Conservation (phyloP, 2,113 vertebrate species). For the Chaetodon auriga region DNA sequence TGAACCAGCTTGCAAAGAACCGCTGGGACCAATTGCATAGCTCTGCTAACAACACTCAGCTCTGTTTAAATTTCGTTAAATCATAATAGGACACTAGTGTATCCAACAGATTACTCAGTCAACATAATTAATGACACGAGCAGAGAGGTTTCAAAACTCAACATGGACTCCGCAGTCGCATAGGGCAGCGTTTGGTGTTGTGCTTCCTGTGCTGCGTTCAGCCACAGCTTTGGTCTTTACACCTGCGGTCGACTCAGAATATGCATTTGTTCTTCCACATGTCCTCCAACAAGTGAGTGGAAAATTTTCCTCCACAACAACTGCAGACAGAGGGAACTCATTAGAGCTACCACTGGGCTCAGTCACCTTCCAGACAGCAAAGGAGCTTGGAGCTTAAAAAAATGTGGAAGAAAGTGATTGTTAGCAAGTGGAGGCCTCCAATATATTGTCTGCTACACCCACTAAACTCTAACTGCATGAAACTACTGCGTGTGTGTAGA, state of each 20-base stretch:
- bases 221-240: constrained; percentile 29
- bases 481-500: neutral
- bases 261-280: constrained; percentile 53
- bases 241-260: constrained; percentile 49
- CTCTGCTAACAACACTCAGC: neutral
- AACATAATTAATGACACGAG: neutral
- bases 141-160: neutral
- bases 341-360: constrained; percentile 50
- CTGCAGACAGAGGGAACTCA: constrained; percentile 54
- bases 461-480: neutral
- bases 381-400: neutral
- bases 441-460: neutral
- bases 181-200: neutral
- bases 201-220: neutral
- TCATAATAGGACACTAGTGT: neutral
- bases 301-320: constrained; percentile 68
- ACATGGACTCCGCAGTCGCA: neutral
- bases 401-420: neutral
- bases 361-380: constrained; percentile 34
- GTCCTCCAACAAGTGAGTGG: constrained; percentile 54
- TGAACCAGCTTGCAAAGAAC: neutral
- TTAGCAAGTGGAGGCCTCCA: neutral
- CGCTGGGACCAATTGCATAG: neutral
- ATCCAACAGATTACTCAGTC: neutral
- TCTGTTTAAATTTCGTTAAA: neutral